A percentile compares a stretch with the other conserved stretches of the same genome.
Conservation (phyloP, 1,140 invertebrate genomes). For the Drosophila kurseongensis region DNA sequence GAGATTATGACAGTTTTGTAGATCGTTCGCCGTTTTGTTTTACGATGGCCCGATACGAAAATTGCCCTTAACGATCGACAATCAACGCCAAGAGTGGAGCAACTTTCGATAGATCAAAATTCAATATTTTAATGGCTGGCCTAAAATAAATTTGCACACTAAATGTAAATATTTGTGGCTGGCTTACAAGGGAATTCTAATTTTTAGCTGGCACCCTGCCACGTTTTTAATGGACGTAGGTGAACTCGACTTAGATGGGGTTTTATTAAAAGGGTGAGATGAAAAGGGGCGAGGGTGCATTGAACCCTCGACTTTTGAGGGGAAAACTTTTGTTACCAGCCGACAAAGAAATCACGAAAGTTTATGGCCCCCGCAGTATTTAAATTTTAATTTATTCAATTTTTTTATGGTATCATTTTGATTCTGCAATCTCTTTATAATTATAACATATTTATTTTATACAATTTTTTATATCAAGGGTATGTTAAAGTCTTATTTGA, state of each 20-base stretch:
- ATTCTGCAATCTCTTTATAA: background rate
- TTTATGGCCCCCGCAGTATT: background rate
- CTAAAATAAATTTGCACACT: slow-evolving; percentile 65
- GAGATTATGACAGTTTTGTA: slow-evolving; percentile 56
- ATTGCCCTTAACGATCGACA: slow-evolving; percentile 52
- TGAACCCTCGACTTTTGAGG: slow-evolving; percentile 18
- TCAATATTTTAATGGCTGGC: slow-evolving; percentile 45
- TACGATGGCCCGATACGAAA: slow-evolving; percentile 32
- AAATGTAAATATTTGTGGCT: slow-evolving; percentile 36
- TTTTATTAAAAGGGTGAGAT: background rate
- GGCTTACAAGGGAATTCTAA: slow-evolving; percentile 1
- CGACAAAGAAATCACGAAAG: slow-evolving; percentile 1
- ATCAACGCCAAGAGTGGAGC: slow-evolving; percentile 46
- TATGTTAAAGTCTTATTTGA: too few relatives aligned
- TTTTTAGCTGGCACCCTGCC: slow-evolving; percentile 57
- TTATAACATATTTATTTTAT: background rate
- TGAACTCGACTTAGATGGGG: slow-evolving; percentile 25
- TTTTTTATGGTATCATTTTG: background rate
- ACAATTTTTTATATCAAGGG: background rate
- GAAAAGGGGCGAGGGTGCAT: slow-evolving; percentile 12
- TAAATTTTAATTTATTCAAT: background rate
- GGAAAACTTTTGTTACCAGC: slow-evolving; percentile 1
- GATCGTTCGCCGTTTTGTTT: slow-evolving; percentile 46
- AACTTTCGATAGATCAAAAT: slow-evolving; percentile 47
- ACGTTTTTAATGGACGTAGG: slow-evolving; percentile 62